These are phyloP conservation scores for Cathartes aura DNA, from an alignment of 2,113 vertebrate species.

Conservation along the genomic window DNA sequence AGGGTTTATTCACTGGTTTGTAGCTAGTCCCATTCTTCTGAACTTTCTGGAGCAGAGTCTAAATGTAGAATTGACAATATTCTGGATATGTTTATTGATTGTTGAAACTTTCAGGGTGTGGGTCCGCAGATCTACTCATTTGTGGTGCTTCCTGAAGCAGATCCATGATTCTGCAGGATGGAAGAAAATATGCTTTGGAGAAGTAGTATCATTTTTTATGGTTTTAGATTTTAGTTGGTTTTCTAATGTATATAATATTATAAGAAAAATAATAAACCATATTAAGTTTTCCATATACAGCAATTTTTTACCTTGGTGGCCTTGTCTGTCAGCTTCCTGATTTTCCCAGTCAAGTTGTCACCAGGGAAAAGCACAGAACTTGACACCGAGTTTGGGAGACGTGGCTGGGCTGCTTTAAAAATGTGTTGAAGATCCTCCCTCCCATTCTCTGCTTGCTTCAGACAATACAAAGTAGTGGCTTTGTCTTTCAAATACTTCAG, in stretches of 20 bases:
- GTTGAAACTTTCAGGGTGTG: neutral
- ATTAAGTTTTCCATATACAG: neutral
- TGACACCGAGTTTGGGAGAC: neutral
- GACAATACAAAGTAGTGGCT: neutral
- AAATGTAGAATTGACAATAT: neutral
- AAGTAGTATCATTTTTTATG: neutral
- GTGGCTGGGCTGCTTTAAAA: neutral
- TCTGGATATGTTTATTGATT: neutral
- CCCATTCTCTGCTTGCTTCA: neutral
- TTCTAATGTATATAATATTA: neutral
- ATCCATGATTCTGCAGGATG: neutral
- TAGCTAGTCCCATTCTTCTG: neutral
- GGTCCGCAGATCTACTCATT: neutral
- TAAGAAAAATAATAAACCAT: neutral
- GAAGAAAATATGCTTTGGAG: neutral
- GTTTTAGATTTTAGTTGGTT: neutral
- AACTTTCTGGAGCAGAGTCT: neutral
- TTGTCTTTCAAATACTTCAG: neutral
- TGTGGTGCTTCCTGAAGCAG: neutral
- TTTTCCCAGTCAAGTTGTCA: neutral
- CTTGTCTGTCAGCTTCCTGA: neutral
- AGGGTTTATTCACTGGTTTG: neutral
- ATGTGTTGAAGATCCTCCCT: neutral
- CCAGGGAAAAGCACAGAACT: neutral
- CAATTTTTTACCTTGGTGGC: neutral